Evolutionary conservation across 2,113 vertebrate genomes (phyloP).

Genomic region (Gadus chalcogrammus): DNA sequence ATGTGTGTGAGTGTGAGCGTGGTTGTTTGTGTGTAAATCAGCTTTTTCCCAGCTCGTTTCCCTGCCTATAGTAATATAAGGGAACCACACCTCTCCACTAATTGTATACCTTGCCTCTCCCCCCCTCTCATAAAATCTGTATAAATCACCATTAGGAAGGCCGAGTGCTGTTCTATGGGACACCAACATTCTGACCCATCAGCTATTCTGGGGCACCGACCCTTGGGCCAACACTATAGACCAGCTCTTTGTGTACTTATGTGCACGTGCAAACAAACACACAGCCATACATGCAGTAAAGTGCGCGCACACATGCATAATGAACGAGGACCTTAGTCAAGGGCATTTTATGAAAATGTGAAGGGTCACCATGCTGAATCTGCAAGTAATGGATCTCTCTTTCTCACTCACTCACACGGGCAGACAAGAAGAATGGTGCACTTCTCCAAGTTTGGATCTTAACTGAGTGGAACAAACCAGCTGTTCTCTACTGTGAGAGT

Average conservation of each 20-base stretch:
- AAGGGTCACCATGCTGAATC: constrained; percentile 38
- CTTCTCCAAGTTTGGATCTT: constrained; percentile 27
- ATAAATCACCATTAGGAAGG: background rate
- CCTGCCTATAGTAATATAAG: background rate
- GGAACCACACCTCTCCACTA: background rate
- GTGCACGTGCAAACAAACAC: background rate
- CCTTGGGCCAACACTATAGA: constrained; percentile 31
- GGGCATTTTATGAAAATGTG: constrained; percentile 30
- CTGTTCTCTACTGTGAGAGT: constrained; percentile 35
- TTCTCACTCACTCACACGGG: constrained; percentile 27
- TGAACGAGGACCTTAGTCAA: constrained; percentile 32
- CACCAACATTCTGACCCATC: constrained; percentile 32
- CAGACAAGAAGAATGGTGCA: constrained; percentile 40
- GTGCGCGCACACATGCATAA: constrained; percentile 19
- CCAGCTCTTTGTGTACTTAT: constrained; percentile 30
- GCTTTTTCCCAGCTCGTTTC: constrained; percentile 22
- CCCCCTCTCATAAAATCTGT: background rate
- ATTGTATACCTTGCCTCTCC: too few relatives aligned
- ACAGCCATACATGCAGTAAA: constrained; percentile 14
- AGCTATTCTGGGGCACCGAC: constrained; percentile 25
- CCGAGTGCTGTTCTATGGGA: constrained; percentile 3
- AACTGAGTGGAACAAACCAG: constrained; percentile 47
- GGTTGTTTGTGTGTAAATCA: constrained; percentile 31
- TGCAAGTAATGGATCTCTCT: constrained; percentile 16
- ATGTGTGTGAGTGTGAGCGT: background rate